These are phyloP conservation scores for Ceyx cyanopectus DNA, from an alignment of 2,113 vertebrate genomes.

Conservation along the genomic window DNA sequence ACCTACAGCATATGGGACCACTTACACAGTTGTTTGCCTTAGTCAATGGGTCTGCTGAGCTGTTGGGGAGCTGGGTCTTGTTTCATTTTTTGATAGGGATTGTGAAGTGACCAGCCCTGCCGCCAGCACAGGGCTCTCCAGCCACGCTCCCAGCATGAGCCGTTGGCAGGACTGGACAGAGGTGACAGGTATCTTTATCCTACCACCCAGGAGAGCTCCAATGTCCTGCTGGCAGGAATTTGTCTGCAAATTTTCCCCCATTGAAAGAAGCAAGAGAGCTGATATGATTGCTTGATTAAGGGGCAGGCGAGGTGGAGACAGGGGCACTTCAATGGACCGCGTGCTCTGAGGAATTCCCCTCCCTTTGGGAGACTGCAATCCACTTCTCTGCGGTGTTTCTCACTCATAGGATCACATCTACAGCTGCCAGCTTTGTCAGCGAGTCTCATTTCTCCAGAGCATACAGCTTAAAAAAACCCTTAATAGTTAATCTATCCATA, in stretches of 20 bases:
- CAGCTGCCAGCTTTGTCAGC: not conserved
- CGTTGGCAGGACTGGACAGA: constrained; percentile 20
- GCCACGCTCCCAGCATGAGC: constrained; percentile 78
- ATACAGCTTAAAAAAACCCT: not conserved
- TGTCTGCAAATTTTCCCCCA: constrained; percentile 77
- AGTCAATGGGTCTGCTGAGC: not conserved
- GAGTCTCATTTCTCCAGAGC: not conserved
- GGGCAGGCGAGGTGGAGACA: not conserved
- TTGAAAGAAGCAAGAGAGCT: constrained; percentile 62
- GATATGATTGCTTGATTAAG: constrained; percentile 74
- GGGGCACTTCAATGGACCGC: not conserved
- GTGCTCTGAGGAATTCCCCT: not conserved
- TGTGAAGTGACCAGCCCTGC: not conserved
- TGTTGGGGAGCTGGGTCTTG: not conserved
- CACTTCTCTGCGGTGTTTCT: not conserved
- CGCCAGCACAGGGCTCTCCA: constrained; percentile 73
- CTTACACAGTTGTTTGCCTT: constrained; percentile 61
- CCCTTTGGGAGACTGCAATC: not conserved
- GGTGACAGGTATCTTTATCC: constrained; percentile 82
- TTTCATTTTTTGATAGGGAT: not conserved
- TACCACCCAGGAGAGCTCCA: constrained; percentile 75
- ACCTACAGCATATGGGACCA: constrained; percentile 56
- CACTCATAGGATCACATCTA: not conserved
- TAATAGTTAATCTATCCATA: not conserved
- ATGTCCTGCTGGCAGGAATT: constrained; percentile 81